Evolutionary conservation across 2,113 vertebrate genomes (phyloP).

Genomic region (Chloroceryle aenea): DNA sequence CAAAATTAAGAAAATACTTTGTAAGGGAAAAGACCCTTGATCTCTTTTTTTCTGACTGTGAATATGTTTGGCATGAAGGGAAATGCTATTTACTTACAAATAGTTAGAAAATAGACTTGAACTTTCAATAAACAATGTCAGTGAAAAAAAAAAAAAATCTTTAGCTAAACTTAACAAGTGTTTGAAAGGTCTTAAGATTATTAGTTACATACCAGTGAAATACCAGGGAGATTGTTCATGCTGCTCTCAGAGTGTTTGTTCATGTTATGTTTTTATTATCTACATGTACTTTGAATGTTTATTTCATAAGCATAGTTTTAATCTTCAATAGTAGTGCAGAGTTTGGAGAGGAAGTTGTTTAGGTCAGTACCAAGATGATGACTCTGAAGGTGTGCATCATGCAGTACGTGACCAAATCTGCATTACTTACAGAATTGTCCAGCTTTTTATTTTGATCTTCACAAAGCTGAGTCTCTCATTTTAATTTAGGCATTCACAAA

Average conservation of each 20-base stretch:
- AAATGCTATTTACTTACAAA: neutral
- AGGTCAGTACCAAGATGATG: neutral
- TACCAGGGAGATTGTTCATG: neutral
- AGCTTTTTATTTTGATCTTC: neutral
- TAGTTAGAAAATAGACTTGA: neutral
- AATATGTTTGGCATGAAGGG: neutral
- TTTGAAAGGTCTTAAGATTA: neutral
- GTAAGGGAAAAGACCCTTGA: neutral
- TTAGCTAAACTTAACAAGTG: neutral
- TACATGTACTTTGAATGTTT: neutral
- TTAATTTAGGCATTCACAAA: neutral
- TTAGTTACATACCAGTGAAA: neutral
- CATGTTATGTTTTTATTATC: neutral
- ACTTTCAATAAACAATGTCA: neutral
- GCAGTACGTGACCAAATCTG: neutral
- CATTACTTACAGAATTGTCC: neutral
- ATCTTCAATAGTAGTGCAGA: neutral
- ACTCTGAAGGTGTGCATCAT: neutral
- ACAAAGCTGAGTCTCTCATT: neutral
- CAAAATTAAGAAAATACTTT: neutral
- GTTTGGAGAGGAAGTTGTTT: neutral
- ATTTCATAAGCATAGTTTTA: neutral
- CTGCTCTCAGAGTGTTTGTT: neutral
- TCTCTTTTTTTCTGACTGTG: neutral
- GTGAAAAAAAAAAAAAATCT: neutral